Conservation (phyloP, 1,140 invertebrate genomes). For the Aplysia californica region DNA sequence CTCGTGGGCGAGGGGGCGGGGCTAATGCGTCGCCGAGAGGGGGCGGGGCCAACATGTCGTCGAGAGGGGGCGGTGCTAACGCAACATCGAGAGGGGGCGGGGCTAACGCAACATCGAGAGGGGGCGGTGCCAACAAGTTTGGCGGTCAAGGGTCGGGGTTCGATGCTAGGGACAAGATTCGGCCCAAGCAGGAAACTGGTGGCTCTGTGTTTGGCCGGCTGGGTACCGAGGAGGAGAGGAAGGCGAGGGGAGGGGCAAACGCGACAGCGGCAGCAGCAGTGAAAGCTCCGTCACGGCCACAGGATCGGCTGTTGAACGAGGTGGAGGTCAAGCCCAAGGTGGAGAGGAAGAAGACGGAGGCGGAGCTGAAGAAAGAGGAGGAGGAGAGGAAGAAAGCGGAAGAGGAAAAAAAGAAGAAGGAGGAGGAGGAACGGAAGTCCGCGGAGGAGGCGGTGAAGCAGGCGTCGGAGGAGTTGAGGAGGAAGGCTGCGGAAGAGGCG, state of each 20-base stretch:
- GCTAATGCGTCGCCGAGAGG: neutral
- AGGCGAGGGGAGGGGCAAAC: neutral
- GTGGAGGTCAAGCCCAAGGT: constrained; percentile 6
- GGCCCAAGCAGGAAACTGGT: neutral
- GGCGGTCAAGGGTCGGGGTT: neutral
- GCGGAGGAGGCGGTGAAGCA: neutral
- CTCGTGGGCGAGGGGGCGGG: neutral
- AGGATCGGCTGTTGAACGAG: constrained; percentile 22
- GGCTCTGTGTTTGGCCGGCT: neutral
- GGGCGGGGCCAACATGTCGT: neutral
- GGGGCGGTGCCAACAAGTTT: neutral
- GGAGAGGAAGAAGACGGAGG: neutral
- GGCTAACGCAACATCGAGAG: neutral
- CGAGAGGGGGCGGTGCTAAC: neutral
- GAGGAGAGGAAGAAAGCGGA: constrained; percentile 3
- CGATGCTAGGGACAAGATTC: constrained; percentile 8
- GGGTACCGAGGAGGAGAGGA: neutral
- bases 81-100: neutral
- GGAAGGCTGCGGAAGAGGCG: constrained; percentile 12
- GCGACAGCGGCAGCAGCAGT: neutral
- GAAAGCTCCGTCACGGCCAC: constrained; percentile 14
- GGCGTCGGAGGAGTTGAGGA: constrained; percentile 2
- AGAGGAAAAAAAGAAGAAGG: neutral
- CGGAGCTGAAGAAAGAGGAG: neutral
- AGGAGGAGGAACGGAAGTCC: neutral